These are phyloP conservation scores for Oenanthe melanoleuca DNA, from an alignment of 2,113 vertebrate species.

Conservation along the genomic window DNA sequence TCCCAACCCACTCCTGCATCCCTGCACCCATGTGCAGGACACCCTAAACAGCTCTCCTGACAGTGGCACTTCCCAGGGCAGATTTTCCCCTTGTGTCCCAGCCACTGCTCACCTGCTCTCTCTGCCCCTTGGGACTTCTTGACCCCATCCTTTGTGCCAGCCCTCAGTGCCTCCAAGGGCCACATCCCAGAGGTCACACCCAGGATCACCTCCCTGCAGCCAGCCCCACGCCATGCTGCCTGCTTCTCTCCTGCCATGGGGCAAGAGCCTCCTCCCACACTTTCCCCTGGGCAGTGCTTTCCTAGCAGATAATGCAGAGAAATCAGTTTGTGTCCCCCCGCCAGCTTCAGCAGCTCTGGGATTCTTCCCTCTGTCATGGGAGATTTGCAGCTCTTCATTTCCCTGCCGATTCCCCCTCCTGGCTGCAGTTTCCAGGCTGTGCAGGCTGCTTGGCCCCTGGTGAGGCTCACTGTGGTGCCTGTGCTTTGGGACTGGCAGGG, in stretches of 20 bases:
- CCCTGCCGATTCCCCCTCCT: not conserved
- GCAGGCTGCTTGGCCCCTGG: not conserved
- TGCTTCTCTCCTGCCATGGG: not conserved
- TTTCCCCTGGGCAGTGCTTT: not conserved
- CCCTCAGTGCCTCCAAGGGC: accelerated
- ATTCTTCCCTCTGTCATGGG: not conserved
- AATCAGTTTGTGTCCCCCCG: not conserved
- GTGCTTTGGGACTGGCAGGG: not conserved
- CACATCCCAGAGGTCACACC: not conserved
- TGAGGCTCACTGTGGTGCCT: accelerated
- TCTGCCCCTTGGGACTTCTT: not conserved
- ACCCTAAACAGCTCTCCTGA: not conserved
- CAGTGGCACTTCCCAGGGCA: not conserved
- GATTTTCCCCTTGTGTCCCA: accelerated
- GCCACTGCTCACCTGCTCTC: not conserved
- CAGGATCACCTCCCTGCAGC: not conserved
- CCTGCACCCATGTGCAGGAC: not conserved
- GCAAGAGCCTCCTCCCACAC: not conserved
- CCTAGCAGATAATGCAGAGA: not conserved
- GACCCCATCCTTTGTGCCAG: not conserved
- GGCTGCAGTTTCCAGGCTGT: accelerated
- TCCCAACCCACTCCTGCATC: accelerated
- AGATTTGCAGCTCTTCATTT: not conserved
- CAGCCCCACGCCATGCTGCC: accelerated
- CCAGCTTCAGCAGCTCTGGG: not conserved